Evolutionary conservation across 2,888 invertebrate genomes (phyloP).

Genomic region (Bellardia bayeri): DNA sequence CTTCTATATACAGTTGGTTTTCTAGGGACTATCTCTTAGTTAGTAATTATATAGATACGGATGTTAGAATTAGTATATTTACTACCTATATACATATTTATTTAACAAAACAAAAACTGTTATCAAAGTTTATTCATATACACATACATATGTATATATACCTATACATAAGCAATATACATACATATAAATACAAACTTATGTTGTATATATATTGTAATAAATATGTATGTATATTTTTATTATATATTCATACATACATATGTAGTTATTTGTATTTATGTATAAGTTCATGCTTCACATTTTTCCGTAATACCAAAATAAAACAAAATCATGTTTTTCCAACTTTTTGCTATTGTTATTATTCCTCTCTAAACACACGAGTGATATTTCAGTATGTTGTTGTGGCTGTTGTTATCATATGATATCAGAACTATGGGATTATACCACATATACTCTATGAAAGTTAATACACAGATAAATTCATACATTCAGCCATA

Average conservation of each 20-base stretch:
- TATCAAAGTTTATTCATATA: not conserved
- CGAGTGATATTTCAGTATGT: not conserved
- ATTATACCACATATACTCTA: constrained; percentile 22
- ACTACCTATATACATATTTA: not conserved
- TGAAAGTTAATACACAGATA: constrained; percentile 1
- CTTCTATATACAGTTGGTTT: not conserved
- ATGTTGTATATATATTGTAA: no score
- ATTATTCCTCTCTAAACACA: constrained; percentile 19
- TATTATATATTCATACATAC: no score
- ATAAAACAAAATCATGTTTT: not conserved
- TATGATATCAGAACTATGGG: constrained; percentile 46
- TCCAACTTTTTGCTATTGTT: not conserved
- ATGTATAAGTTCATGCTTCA: no score
- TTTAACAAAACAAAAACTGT: constrained; percentile 13
- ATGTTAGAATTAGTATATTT: not conserved
- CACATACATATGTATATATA: not conserved
- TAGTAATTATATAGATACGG: not conserved
- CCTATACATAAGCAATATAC: no score
- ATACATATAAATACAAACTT: no score
- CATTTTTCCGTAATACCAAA: not conserved
- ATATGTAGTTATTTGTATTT: no score
- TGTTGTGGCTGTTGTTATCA: constrained; percentile 1
- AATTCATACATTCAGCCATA: not conserved
- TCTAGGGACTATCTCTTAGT: not conserved
- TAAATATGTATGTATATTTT: no score